These are phyloP conservation scores for Gerris buenoi DNA, from an alignment of 1,140 invertebrate genomes.

Conservation along the genomic window DNA sequence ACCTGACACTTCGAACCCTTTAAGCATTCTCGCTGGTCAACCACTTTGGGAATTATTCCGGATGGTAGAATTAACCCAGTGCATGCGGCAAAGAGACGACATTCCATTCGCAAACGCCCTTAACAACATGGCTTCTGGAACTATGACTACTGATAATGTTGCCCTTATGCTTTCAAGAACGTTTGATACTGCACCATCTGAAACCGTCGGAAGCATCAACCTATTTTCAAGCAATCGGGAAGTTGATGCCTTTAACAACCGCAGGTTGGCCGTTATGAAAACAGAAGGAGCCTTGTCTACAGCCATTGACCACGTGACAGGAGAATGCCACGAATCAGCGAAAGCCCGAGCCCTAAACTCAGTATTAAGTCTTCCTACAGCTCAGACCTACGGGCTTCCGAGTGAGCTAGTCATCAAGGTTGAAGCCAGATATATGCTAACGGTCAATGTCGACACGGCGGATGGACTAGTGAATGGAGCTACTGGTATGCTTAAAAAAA, in stretches of 20 bases:
- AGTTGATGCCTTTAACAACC: background rate
- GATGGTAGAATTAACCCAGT: background rate
- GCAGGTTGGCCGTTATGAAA: background rate
- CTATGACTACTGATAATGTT: background rate
- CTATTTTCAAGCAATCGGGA: background rate
- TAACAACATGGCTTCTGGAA: background rate
- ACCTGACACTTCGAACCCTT: background rate
- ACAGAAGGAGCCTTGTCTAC: background rate
- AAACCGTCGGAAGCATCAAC: background rate
- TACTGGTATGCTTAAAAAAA: background rate
- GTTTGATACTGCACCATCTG: background rate
- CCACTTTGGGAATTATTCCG: constrained; percentile 12
- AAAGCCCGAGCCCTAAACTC: background rate
- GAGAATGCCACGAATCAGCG: background rate
- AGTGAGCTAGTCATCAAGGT: background rate
- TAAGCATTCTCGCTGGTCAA: background rate
- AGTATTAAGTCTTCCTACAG: background rate
- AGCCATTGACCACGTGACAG: background rate
- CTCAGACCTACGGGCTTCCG: background rate
- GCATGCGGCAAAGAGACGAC: background rate
- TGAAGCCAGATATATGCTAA: background rate
- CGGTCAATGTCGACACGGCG: background rate
- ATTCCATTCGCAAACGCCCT: background rate
- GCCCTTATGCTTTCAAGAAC: background rate
- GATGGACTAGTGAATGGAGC: background rate